Evolutionary conservation across 2,113 vertebrate genomes (phyloP).

Genomic region (Nyctereutes procyonoides): DNA sequence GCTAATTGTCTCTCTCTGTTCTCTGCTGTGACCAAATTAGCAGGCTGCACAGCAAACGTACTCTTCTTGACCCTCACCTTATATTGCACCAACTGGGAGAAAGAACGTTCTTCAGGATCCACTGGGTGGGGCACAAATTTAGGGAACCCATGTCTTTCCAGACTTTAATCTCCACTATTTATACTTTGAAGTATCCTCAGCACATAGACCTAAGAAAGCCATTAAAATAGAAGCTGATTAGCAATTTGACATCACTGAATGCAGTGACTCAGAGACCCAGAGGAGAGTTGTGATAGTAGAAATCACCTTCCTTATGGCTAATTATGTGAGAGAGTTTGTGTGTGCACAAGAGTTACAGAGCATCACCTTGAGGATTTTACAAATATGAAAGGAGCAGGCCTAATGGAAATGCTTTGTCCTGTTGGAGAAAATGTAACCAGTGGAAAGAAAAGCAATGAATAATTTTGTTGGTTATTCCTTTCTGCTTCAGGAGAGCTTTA

Average conservation of each 20-base stretch:
- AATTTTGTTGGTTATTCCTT: neutral
- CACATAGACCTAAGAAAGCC: neutral
- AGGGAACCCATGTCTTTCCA: neutral
- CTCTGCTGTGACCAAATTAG: neutral
- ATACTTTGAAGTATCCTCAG: neutral
- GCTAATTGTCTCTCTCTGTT: neutral
- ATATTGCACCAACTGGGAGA: neutral
- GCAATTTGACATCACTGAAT: neutral
- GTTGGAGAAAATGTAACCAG: neutral
- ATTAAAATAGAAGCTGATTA: slow-evolving; percentile 6
- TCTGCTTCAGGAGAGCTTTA: neutral
- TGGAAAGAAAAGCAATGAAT: neutral
- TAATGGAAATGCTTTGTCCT: neutral
- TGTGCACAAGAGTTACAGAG: neutral
- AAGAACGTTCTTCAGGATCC: neutral
- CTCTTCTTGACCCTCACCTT: neutral
- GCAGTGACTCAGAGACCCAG: slow-evolving; percentile 16
- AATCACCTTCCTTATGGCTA: slow-evolving; percentile 22
- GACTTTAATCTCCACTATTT: neutral
- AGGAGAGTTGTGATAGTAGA: neutral
- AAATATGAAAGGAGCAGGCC: neutral
- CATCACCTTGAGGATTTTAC: neutral
- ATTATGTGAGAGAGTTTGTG: neutral
- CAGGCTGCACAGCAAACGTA: neutral
- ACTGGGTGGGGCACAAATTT: neutral